These are phyloP conservation scores for Chrysochloris asiatica DNA, from an alignment of 2,113 vertebrate species.

Conservation along the genomic window DNA sequence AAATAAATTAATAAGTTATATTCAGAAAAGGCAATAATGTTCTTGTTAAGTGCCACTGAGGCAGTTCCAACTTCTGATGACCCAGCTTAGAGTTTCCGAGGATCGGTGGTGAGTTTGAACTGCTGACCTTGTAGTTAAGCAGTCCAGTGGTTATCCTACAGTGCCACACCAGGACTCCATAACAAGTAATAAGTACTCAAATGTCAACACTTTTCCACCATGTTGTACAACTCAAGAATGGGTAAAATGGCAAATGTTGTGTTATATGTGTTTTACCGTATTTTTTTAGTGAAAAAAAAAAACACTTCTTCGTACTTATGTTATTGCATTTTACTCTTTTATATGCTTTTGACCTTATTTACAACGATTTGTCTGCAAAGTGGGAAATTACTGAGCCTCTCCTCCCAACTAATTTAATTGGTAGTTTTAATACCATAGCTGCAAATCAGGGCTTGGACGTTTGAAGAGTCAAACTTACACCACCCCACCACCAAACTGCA, in stretches of 20 bases:
- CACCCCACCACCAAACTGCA: neutral
- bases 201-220: neutral
- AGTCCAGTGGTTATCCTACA: too few relatives aligned
- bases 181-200: neutral
- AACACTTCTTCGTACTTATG: neutral
- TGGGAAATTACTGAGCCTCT: neutral
- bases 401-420: neutral
- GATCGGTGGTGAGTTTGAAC: too few relatives aligned
- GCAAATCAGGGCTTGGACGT: neutral
- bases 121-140: too few relatives aligned
- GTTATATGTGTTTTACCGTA: neutral
- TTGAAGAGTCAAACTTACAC: neutral
- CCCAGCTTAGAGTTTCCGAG: too few relatives aligned
- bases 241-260: neutral
- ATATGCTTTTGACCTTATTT: neutral
- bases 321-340: neutral
- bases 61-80: too few relatives aligned
- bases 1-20: neutral
- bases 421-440: neutral
- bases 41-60: too few relatives aligned
- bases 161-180: too few relatives aligned
- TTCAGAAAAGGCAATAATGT: neutral
- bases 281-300: neutral
- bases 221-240: too few relatives aligned
- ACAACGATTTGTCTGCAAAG: neutral